Conservation (phyloP, 1,140 invertebrate genomes). For the Caenorhabditis latens region DNA sequence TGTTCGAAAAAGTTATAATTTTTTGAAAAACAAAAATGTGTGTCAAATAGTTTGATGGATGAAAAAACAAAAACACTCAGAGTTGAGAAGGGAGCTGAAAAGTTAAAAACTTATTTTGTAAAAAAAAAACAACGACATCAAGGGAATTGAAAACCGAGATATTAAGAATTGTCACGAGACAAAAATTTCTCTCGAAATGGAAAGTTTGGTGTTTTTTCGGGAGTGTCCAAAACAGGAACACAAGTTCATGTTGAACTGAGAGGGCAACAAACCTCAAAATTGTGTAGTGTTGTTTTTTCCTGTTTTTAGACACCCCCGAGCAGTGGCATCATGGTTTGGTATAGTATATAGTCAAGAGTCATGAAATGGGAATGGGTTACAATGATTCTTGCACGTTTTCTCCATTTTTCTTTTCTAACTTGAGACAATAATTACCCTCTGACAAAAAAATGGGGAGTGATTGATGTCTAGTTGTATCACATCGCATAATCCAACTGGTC, state of each 20-base stretch:
- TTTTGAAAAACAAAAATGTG: not conserved
- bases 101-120: not conserved
- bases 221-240: conserved; percentile 7
- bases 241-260: not conserved
- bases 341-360: no score
- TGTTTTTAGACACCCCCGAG: no score
- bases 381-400: not conserved
- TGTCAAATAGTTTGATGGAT: conserved; percentile 42
- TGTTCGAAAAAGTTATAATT: conserved; percentile 14
- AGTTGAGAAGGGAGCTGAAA: conserved; percentile 8
- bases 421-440: conserved; percentile 47
- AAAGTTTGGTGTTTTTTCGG: not conserved
- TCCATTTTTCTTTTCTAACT: not conserved
- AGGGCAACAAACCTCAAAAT: not conserved
- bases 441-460: conserved; percentile 27
- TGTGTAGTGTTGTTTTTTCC: no score
- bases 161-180: conserved; percentile 38
- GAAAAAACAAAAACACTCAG: conserved; percentile 6
- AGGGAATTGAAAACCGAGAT: not conserved
- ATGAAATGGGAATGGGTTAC: no score
- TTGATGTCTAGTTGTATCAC: conserved; percentile 35
- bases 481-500: conserved; percentile 11
- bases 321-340: no score
- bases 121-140: conserved; percentile 26
- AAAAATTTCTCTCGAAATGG: not conserved